Base-by-base conservation (phyloP, 2,888 invertebrate species). In the Drosophila subquinaria region DNA sequence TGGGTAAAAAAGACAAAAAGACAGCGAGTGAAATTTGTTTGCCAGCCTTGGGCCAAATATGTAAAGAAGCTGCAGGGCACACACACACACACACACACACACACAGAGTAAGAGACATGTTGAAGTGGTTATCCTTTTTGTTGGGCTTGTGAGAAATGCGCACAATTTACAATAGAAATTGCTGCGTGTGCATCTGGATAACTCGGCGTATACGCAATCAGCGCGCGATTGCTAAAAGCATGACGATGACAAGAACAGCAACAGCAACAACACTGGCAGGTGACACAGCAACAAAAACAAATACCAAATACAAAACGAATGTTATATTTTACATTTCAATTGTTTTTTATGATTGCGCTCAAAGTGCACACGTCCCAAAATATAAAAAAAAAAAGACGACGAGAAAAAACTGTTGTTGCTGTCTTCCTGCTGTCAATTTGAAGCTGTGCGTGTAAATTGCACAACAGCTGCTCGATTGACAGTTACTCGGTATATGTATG, bases 241-340 rank as follows among this genome's bases (percentile, higher is more conserved):
- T 80, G 69, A 65, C 71, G 71, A 57, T 56, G 45, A 69, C 72
- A 60, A 47, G 51, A 73, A 48, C 62, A 61, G 62, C 72, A 73
- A 48, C 62, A 61, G 62, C 72, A 47, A 40, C 55, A 51, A 35
- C 42, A 43, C 23, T 20, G 45, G 4, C 82, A 83, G 86, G 80
- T 84, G 79, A 79, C 82, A 76, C 66, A 62, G 68, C 51, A 63
- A 38, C 47, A 62, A 42, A 38, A 20, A 43, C 20, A 59, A 56
- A 56, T 27, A 59, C 60, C 38, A 66, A 53, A 75, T 57, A 66
- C 63, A 76, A 60, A 79, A 78, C 82, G 79, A 80, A 82, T 84
- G 74, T 84, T 86, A 88, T 88, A 86, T 88, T 88, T 88, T 82
- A 88, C 87, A 88, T 88, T 86, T 88, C 87, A 88, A 88, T 88